Percentiles rank a stretch among this genome's conserved stretches.
Evolutionary conservation across 2,888 invertebrate genomes (phyloP).

Genomic region (Polyommatus icarus): DNA sequence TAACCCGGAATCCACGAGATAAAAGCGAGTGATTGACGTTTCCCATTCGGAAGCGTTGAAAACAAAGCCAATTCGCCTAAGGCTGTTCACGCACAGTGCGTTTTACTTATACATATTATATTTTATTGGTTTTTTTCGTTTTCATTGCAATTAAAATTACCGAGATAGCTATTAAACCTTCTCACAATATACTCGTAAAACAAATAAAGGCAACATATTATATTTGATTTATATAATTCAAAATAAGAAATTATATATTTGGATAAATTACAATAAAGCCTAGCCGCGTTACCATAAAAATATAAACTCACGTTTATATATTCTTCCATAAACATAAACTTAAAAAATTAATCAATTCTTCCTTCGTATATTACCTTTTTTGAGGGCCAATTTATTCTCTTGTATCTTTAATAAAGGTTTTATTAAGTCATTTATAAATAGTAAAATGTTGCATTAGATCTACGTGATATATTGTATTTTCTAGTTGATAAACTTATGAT

Average conservation of each 20-base stretch:
- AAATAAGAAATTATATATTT: no score
- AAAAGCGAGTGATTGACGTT: conserved; percentile 20
- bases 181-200: no score
- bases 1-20: conserved; percentile 21
- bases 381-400: neutral
- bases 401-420: neutral
- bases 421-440: neutral
- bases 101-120: neutral
- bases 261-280: no score
- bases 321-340: no score
- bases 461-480: neutral
- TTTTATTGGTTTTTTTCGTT: neutral
- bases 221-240: no score
- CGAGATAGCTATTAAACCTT: no score
- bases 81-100: neutral
- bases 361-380: neutral
- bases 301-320: neutral
- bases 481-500: neutral
- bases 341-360: neutral
- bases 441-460: neutral
- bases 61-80: conserved; percentile 25
- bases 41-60: conserved; percentile 17
- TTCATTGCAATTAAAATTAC: no score
- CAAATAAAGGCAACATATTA: no score
- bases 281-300: neutral